Conservation (phyloP, 1,140 invertebrate species). For the Ectropis grisescens region DNA sequence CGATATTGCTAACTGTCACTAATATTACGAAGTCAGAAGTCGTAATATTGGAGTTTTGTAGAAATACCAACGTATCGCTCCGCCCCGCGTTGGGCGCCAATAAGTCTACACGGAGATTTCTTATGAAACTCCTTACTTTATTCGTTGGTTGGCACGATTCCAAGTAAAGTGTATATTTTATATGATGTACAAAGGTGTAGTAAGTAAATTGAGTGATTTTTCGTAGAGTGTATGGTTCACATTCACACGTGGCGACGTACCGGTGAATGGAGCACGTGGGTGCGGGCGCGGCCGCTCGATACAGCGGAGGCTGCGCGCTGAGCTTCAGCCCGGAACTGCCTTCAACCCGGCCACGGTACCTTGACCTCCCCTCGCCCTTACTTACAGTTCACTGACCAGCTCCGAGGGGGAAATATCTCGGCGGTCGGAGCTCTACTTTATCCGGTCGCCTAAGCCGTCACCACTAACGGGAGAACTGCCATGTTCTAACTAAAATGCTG, state of each 20-base stretch:
- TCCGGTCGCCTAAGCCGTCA: conserved; percentile 9
- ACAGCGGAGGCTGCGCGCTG: conserved; percentile 58
- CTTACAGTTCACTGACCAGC: conserved; percentile 13
- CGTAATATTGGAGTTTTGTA: too few species aligned
- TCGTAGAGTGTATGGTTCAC: neutral
- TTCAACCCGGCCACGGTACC: conserved; percentile 13
- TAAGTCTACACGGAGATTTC: conserved; percentile 1
- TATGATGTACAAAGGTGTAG: too few species aligned
- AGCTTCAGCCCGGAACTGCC: conserved; percentile 36
- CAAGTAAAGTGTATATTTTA: too few species aligned
- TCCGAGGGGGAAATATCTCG: conserved; percentile 4
- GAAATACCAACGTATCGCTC: too few species aligned
- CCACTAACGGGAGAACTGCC: conserved; percentile 29
- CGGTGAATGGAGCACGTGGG: conserved; percentile 58
- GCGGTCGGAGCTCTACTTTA: conserved; percentile 13
- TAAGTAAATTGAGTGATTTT: too few species aligned
- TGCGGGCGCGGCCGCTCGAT: conserved; percentile 54
- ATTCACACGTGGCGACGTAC: conserved; percentile 34
- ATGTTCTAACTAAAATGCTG: conserved; percentile 22
- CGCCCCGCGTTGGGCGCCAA: conserved; percentile 8
- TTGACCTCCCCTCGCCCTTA: conserved; percentile 19
- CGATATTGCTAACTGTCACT: too few species aligned
- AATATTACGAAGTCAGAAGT: too few species aligned
- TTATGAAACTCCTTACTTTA: too few species aligned
- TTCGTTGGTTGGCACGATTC: too few species aligned